Conservation (phyloP, 37 sponge, comb jelly and placozoan genomes). For the Diacarnus erythraeanus region DNA sequence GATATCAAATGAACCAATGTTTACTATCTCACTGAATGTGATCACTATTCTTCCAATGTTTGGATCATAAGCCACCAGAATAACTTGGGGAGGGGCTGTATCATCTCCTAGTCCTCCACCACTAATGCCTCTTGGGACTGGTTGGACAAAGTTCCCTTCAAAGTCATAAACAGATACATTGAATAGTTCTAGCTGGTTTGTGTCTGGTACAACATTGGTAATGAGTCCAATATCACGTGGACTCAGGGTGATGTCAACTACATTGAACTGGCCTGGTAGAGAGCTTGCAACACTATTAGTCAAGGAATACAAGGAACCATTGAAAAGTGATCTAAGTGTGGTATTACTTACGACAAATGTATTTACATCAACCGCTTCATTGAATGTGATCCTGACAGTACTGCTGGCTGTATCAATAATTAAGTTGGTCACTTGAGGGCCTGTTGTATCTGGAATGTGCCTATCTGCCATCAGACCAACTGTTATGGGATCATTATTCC, state of each 20-base stretch:
- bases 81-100: constrained; percentile 44
- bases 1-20: constrained; percentile 36
- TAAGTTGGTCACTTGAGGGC: constrained; percentile 56
- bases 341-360: constrained; percentile 47
- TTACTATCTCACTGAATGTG: constrained; percentile 56
- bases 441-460: constrained; percentile 69
- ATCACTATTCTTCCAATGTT: constrained; percentile 53
- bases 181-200: constrained; percentile 24
- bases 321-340: constrained; percentile 27
- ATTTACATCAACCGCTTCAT: constrained; percentile 69
- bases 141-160: constrained; percentile 38
- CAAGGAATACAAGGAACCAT: constrained; percentile 26
- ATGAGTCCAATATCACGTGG: constrained; percentile 13
- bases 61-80: constrained; percentile 38
- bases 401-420: constrained; percentile 25
- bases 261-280: neutral
- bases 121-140: constrained; percentile 10
- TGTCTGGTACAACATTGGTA: constrained; percentile 31
- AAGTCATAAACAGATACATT: constrained; percentile 55
- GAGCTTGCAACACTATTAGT: neutral
- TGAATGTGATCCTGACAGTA: constrained; percentile 58
- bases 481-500: neutral
- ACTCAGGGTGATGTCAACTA: constrained; percentile 32
- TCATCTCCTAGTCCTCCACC: constrained; percentile 26
- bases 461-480: neutral